These are phyloP conservation scores for Sympetrum striolatum DNA, from an alignment of 2,888 invertebrate species.

Conservation along the genomic window DNA sequence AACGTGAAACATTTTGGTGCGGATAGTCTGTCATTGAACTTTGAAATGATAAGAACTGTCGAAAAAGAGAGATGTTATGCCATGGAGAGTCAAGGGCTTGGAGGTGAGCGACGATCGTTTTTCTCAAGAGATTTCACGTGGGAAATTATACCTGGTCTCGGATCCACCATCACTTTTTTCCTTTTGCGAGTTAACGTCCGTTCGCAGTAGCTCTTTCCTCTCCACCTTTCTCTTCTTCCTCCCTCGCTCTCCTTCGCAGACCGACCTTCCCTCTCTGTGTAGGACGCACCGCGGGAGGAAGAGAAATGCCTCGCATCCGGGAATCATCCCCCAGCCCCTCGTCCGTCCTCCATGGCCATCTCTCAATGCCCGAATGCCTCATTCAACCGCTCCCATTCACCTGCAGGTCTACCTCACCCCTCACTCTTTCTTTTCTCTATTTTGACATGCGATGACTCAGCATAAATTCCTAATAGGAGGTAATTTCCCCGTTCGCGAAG, in stretches of 20 bases:
- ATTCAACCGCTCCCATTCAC: background rate
- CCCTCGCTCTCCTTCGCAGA: background rate
- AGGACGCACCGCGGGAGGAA: background rate
- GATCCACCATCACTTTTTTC: background rate
- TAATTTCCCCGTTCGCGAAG: background rate
- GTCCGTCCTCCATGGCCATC: background rate
- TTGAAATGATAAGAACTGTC: too few species aligned
- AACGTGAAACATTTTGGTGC: too few species aligned
- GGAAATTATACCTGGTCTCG: background rate
- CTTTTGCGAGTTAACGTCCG: too few species aligned
- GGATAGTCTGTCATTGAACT: too few species aligned
- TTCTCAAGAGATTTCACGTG: background rate
- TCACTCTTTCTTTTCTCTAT: background rate
- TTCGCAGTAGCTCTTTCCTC: too few species aligned
- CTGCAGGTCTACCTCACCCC: background rate
- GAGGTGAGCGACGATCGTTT: background rate
- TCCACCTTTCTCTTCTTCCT: background rate
- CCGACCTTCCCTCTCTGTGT: background rate
- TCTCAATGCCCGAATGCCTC: background rate
- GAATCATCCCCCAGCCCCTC: background rate
- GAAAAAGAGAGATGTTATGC: too few species aligned
- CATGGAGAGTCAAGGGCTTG: too few species aligned
- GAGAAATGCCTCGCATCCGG: background rate
- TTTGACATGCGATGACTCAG: background rate
- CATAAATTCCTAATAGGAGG: background rate